These are phyloP conservation scores for Nephila pilipes DNA, from an alignment of 1,140 invertebrate genomes.

Conservation along the genomic window DNA sequence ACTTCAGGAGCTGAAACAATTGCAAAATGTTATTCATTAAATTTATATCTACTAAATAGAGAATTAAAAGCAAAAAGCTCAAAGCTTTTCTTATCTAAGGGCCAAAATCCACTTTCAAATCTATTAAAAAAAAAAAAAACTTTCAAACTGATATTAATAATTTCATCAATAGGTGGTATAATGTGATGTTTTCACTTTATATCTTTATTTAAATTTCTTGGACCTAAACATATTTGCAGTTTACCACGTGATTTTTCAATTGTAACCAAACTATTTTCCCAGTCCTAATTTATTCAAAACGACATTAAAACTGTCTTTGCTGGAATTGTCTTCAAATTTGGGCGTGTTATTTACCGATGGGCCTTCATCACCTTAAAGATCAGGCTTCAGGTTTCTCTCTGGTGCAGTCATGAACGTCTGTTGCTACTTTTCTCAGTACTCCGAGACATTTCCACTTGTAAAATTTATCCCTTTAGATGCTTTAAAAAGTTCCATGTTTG, in stretches of 20 bases:
- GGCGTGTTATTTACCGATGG: too few relatives aligned
- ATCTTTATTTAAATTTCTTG: conserved; percentile 57
- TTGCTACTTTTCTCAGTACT: too few relatives aligned
- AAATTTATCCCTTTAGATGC: too few relatives aligned
- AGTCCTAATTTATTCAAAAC: too few relatives aligned
- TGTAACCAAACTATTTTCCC: conserved; percentile 13
- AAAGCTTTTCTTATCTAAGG: conserved; percentile 29
- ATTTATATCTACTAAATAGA: conserved; percentile 79
- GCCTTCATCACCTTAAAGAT: too few relatives aligned
- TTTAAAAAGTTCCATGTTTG: too few relatives aligned
- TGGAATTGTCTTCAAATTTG: too few relatives aligned
- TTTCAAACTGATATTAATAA: conserved; percentile 42
- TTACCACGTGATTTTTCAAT: conserved; percentile 44
- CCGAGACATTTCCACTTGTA: too few relatives aligned
- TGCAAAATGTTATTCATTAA: conserved; percentile 82
- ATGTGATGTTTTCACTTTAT: conserved; percentile 51
- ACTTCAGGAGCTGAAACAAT: conserved; percentile 81
- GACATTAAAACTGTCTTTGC: too few relatives aligned
- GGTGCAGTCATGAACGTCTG: too few relatives aligned
- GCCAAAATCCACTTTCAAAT: conserved; percentile 46
- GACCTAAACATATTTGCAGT: conserved; percentile 36
- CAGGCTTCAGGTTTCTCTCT: too few relatives aligned
- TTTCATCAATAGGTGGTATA: conserved; percentile 29
- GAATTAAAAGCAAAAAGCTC: conserved; percentile 69
- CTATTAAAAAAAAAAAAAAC: too few relatives aligned